Percentiles rank a stretch among this genome's conserved stretches.
Conservation (phyloP, 2,888 invertebrate genomes). For the Caenorhabditis sp. region DNA sequence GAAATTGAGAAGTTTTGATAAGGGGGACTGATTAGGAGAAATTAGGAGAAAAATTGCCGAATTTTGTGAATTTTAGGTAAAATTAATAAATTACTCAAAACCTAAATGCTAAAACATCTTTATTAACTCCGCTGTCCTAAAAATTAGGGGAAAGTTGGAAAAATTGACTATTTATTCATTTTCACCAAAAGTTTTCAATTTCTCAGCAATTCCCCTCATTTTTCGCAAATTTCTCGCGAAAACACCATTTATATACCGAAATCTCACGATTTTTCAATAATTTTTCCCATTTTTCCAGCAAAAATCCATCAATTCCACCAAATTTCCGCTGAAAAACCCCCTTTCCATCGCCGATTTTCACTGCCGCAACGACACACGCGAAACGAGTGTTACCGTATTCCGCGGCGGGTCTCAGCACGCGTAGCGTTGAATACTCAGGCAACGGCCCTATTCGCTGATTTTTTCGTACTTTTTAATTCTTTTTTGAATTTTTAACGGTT, state of each 20-base stretch:
- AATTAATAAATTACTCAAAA: no score
- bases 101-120: no score
- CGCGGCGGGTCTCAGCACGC: conserved; percentile 44
- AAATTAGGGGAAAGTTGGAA: background rate
- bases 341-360: background rate
- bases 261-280: background rate
- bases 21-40: background rate
- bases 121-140: background rate
- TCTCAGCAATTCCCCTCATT: background rate
- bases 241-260: background rate
- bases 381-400: conserved; percentile 56
- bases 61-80: no score
- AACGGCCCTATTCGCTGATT: conserved; percentile 39
- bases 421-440: conserved; percentile 63
- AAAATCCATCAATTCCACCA: background rate
- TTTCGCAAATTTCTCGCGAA: background rate
- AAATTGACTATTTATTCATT: no score
- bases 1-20: background rate
- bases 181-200: background rate
- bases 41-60: no score
- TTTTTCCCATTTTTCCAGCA: background rate
- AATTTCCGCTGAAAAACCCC: background rate
- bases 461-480: conserved; percentile 53
- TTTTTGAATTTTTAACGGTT: conserved; percentile 43
- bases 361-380: conserved; percentile 33